Evolutionary conservation across 2,113 vertebrate genomes (phyloP).

Genomic region (Oceanites oceanicus): DNA sequence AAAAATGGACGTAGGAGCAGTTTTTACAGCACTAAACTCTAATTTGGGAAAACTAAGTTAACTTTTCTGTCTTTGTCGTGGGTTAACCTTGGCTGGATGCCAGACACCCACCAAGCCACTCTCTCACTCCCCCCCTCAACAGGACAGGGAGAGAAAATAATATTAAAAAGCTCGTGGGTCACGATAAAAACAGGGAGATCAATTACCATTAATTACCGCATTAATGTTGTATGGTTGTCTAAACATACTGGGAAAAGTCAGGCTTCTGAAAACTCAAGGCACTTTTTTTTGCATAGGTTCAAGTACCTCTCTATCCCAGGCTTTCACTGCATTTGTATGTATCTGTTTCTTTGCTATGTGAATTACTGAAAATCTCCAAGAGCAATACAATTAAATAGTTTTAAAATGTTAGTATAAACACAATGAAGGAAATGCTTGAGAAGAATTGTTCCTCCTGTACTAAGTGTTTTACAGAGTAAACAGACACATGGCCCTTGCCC

Average conservation of each 20-base stretch:
- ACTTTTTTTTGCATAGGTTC: not conserved
- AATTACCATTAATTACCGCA: not conserved
- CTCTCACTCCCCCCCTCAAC: not conserved
- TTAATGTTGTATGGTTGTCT: not conserved
- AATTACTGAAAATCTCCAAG: not conserved
- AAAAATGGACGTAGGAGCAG: not conserved
- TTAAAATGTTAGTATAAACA: not conserved
- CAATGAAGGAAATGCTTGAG: not conserved
- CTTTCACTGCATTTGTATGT: not conserved
- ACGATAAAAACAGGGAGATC: not conserved
- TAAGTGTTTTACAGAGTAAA: not conserved
- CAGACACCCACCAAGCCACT: not conserved
- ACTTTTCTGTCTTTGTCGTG: not conserved
- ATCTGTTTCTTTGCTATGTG: not conserved
- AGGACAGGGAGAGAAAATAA: not conserved
- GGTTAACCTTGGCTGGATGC: not conserved
- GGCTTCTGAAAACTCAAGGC: not conserved
- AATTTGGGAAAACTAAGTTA: not conserved
- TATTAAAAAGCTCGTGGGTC: not conserved
- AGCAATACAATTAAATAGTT: not conserved
- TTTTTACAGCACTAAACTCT: not conserved
- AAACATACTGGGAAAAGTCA: not conserved
- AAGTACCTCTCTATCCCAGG: not conserved
- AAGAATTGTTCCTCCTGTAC: not conserved
- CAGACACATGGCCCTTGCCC: not conserved